Evolutionary conservation across 2,888 invertebrate genomes (phyloP), one percentile per base, ranked within the genome.

Genomic region (Sinelater perroti): DNA sequence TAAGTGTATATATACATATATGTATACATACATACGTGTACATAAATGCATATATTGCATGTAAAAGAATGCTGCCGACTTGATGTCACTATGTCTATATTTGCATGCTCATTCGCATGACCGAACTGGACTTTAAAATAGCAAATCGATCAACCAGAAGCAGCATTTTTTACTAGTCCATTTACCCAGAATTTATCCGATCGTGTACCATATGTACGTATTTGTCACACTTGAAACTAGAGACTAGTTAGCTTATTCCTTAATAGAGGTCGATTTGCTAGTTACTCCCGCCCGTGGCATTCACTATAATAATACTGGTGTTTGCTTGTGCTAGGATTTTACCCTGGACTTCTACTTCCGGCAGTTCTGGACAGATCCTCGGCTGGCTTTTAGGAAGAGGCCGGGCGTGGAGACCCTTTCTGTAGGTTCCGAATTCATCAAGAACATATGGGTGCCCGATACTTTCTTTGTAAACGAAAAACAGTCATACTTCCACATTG

Each of bases 381-480:
- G 97, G 75, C 84, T 97, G 81, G 93, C 93, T 70, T 97, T 95
- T 83, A 89, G 90, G 80, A 90, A 92, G 80, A 84, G 91, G 75
- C 89, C 89, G 66, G 93, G 92, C 71, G 92, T 95, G 71, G 93
- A 93, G 80, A 93, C 92, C 68, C 84, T 95, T 72, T 93, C 93
- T 70, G 95, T 95, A 70, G 95, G 95, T 70, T 94, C 95, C 62
- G 95, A 95, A 81, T 95, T 95, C 80, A 93, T 96, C 80, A 95
- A 95, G 81, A 94, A 94, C 80, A 97, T 99, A 79, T 99, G 99
- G 99, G 97, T 98, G 73, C 98, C 98, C 70, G 99, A 99, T 81
- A 99, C 98, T 67, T 99, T 99, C 84, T 98, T 99, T 83, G 98
- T 98, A 75, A 99, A 99, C 81, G 99, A 99, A 84, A 99, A 99